phyloP scores from a whole-genome alignment of 2,113 vertebrate species.

The Verasper variegatus region DNA sequence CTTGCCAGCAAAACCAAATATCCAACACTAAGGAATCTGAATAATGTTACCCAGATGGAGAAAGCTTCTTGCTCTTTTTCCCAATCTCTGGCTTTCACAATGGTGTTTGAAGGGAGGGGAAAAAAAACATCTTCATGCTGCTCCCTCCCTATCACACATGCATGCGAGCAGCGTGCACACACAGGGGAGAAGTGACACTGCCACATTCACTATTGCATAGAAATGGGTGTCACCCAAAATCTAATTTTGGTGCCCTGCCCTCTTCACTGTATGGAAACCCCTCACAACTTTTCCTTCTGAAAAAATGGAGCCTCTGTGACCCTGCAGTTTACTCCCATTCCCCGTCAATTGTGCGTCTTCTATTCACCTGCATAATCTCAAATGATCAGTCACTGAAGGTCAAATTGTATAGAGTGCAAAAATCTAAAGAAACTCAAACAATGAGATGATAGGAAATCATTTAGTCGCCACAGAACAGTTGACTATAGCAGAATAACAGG shows the following conservation, averaged over 20 bases:
- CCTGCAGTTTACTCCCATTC: too few relatives aligned
- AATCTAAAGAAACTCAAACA: conserved; percentile 42
- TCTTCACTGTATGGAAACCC: too few relatives aligned
- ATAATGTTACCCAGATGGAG: conserved; percentile 69
- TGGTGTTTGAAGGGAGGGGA: background rate
- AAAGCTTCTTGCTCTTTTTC: conserved; percentile 23
- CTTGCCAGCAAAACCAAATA: conserved; percentile 62
- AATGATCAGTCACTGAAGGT: background rate
- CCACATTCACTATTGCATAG: background rate
- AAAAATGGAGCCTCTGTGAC: too few relatives aligned
- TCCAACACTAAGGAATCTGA: conserved; percentile 67
- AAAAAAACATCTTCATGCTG: background rate
- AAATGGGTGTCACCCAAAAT: too few relatives aligned
- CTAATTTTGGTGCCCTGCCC: background rate
- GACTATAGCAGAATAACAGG: conserved; percentile 21
- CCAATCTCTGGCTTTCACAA: conserved; percentile 23
- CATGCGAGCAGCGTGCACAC: background rate
- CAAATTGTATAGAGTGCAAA: too few relatives aligned
- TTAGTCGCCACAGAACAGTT: conserved; percentile 6
- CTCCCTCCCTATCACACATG: background rate
- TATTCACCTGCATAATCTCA: too few relatives aligned
- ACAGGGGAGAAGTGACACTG: background rate
- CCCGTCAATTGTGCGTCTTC: too few relatives aligned
- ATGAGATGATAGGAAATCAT: conserved; percentile 35
- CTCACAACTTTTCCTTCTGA: too few relatives aligned